These are phyloP conservation scores for Ophioninae sp. DNA, from an alignment of 2,888 invertebrate species.

Conservation along the genomic window DNA sequence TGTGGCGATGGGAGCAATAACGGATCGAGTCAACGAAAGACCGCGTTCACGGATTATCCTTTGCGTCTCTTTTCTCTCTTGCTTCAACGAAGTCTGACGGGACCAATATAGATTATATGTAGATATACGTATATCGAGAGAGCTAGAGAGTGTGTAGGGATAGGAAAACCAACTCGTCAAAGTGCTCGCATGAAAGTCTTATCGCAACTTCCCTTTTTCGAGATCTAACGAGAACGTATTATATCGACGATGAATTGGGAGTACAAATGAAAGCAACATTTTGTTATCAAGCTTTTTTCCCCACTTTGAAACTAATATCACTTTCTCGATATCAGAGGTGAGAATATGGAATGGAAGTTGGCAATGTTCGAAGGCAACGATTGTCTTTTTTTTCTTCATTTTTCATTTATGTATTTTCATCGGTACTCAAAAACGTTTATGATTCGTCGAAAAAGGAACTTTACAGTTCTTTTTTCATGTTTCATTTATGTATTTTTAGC, in stretches of 20 bases:
- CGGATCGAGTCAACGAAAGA: constrained; percentile 75
- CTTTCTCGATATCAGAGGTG: not conserved
- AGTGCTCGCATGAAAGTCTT: constrained; percentile 60
- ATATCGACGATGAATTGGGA: constrained; percentile 26
- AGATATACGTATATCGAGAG: constrained; percentile 6
- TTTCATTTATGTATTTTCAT: too few relatives aligned
- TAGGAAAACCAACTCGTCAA: constrained; percentile 41
- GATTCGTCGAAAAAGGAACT: too few relatives aligned
- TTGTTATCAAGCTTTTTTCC: not conserved
- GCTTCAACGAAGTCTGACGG: constrained; percentile 57
- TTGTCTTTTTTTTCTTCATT: too few relatives aligned
- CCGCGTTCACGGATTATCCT: constrained; percentile 73
- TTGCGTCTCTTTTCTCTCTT: constrained; percentile 64
- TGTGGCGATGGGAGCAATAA: constrained; percentile 77
- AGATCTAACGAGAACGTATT: constrained; percentile 53
- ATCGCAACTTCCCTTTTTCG: constrained; percentile 53
- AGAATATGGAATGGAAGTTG: too few relatives aligned
- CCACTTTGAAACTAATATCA: not conserved
- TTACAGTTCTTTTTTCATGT: too few relatives aligned
- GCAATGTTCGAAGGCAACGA: too few relatives aligned
- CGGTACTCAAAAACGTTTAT: too few relatives aligned
- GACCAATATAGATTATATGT: constrained; percentile 48
- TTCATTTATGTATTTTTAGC: too few relatives aligned
- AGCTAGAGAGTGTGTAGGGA: not conserved
- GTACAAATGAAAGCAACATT: constrained; percentile 13